These are phyloP conservation scores for Chloroceryle amazona DNA, from an alignment of 2,797 vertebrate species.

Conservation along the genomic window DNA sequence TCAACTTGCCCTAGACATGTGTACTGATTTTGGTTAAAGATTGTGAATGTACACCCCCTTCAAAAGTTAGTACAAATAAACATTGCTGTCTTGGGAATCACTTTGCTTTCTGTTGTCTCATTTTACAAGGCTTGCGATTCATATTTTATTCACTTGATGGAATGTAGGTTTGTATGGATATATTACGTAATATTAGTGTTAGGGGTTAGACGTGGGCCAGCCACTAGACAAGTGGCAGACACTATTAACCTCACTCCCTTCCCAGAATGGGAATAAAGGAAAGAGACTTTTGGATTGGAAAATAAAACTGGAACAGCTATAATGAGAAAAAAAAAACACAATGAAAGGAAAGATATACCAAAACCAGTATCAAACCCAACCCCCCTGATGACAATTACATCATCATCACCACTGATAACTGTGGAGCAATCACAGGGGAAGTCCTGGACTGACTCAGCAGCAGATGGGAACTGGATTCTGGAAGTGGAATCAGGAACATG, in stretches of 20 bases:
- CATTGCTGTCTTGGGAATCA: conserved; percentile 25
- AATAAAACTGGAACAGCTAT: neutral
- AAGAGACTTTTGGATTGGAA: neutral
- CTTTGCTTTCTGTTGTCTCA: neutral
- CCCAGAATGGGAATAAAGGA: neutral
- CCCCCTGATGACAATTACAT: too few relatives aligned
- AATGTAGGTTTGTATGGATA: neutral
- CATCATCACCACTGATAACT: too few relatives aligned
- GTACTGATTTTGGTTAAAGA: conserved; percentile 59
- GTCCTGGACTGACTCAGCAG: too few relatives aligned
- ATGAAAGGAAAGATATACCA: neutral
- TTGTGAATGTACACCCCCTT: conserved; percentile 50
- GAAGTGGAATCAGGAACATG: too few relatives aligned
- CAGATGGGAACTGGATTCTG: too few relatives aligned
- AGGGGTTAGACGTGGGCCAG: neutral
- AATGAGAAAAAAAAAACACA: neutral
- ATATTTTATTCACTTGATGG: neutral
- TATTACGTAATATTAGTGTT: neutral
- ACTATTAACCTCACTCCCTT: neutral
- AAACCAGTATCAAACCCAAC: neutral
- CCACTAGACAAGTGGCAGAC: neutral
- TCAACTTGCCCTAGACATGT: neutral
- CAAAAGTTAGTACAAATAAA: conserved; percentile 77
- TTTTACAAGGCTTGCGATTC: neutral
- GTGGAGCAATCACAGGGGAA: too few relatives aligned